Conservation (phyloP, 2,113 vertebrate species). For the Chrysemys picta region DNA sequence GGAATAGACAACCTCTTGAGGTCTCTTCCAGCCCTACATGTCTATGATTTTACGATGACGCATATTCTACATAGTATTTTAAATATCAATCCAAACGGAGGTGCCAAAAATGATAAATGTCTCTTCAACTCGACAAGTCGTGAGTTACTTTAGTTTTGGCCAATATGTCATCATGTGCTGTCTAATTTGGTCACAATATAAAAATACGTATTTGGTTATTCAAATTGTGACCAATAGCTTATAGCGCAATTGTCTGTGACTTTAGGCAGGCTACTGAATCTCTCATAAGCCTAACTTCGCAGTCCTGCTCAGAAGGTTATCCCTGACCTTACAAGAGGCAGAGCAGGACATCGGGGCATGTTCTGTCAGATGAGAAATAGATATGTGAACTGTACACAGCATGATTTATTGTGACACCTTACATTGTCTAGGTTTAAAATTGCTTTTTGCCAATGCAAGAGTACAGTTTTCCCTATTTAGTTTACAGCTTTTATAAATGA, state of each 20-base stretch:
- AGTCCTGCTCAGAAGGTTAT: slow-evolving; percentile 39
- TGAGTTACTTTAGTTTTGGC: background rate
- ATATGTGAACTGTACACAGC: background rate
- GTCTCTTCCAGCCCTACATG: background rate
- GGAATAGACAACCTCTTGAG: background rate
- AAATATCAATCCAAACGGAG: background rate
- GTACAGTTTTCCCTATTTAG: background rate
- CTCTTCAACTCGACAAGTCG: background rate
- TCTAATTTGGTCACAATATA: background rate
- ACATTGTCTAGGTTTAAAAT: slow-evolving; percentile 31
- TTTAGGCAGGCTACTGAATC: background rate
- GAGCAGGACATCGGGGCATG: background rate
- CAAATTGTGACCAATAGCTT: background rate
- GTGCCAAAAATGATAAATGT: background rate
- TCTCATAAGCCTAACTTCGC: background rate
- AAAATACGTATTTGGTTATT: background rate
- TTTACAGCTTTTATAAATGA: slow-evolving; percentile 54
- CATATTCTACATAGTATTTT: background rate
- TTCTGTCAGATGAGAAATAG: slow-evolving; percentile 33
- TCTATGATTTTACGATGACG: background rate
- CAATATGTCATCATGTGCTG: background rate
- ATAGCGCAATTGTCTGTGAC: background rate
- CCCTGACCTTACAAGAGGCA: background rate
- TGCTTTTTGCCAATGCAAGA: slow-evolving; percentile 14
- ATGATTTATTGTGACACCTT: slow-evolving; percentile 47